These are phyloP conservation scores for Sitta europaea DNA, from an alignment of 2,113 vertebrate species.

Conservation along the genomic window DNA sequence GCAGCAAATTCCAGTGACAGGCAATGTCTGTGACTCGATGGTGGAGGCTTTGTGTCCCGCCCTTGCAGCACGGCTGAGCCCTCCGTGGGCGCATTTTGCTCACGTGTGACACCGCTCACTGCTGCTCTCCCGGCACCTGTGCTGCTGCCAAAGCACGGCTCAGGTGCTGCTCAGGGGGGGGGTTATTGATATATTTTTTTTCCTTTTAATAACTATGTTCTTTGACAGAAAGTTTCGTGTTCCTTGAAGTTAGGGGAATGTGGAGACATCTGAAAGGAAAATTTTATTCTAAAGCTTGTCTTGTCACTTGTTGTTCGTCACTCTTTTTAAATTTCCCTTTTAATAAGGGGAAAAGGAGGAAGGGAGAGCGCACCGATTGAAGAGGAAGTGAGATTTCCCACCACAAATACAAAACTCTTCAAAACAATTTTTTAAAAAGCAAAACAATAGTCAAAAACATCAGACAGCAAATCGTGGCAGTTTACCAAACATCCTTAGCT, in stretches of 20 bases:
- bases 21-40: neutral
- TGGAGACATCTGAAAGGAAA: neutral
- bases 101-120: accelerated
- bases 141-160: neutral
- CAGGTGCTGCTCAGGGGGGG: neutral
- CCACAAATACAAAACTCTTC: neutral
- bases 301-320: neutral
- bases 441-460: neutral
- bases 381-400: neutral
- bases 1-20: neutral
- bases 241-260: neutral
- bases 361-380: neutral
- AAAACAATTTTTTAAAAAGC: neutral
- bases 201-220: neutral
- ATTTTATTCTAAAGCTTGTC: neutral
- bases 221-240: neutral
- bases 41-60: accelerated
- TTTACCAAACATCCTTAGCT: neutral
- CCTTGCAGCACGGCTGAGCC: neutral
- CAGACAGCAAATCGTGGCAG: neutral
- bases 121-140: accelerated
- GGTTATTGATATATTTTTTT: neutral
- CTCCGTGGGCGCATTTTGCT: accelerated
- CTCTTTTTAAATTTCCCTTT: neutral
- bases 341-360: neutral